Evolutionary conservation across 37 sponge, comb jelly and placozoan species (phyloP).

Genomic region (Ephydatia muelleri): DNA sequence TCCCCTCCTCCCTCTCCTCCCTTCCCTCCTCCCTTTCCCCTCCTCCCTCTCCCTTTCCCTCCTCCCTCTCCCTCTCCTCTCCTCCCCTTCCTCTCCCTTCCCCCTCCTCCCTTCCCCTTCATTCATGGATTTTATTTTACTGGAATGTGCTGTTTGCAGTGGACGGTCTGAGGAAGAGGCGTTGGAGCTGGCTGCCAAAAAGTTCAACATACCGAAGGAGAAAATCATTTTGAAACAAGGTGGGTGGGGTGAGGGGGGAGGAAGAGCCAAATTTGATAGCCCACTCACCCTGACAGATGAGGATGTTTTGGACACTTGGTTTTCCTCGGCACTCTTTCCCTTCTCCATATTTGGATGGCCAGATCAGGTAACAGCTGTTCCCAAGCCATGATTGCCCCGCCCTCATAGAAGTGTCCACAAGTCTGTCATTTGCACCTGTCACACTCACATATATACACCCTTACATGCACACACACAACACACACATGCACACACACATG

Average conservation of each 20-base stretch:
- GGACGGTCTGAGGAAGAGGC: slow-evolving; percentile 90
- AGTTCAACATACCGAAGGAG: slow-evolving; percentile 77
- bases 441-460: not conserved
- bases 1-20: not conserved
- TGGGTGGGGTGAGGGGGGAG: not conserved
- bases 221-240: slow-evolving; percentile 79
- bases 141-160: slow-evolving; percentile 29
- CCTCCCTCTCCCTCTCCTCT: not conserved
- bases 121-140: not conserved
- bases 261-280: not conserved
- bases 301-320: slow-evolving; percentile 99
- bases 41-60: not conserved
- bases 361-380: slow-evolving; percentile 42
- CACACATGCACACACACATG: too few species aligned
- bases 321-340: slow-evolving; percentile 95
- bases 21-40: not conserved
- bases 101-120: not conserved
- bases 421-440: not conserved
- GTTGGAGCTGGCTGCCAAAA: slow-evolving; percentile 72
- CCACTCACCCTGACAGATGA: slow-evolving; percentile 66
- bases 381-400: not conserved
- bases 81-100: not conserved
- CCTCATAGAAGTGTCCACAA: not conserved
- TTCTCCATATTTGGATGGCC: slow-evolving; percentile 99
- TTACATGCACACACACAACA: too few species aligned